Evolutionary conservation across 2,113 vertebrate genomes (phyloP), one percentile per base, ranked within the genome.

Genomic region (Leptosomus discolor): DNA sequence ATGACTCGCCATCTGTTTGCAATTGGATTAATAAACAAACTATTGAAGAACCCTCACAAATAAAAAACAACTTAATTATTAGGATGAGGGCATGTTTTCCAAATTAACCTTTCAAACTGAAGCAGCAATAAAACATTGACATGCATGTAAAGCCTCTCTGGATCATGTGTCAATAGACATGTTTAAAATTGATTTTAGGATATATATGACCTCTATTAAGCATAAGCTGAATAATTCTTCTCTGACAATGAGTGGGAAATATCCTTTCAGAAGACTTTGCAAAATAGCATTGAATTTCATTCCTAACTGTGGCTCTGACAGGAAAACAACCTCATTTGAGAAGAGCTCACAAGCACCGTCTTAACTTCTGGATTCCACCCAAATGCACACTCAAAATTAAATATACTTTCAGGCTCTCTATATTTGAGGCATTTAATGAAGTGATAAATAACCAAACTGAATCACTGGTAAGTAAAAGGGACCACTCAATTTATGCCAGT

Each of bases 101-200:
- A 93, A 95, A 94, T 96, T 96, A 92, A 90, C 82, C 70, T 95
- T 76, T 80, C 85, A 93, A 94, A 88, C 2, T 76, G 85, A 82
- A 88, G 75, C 50, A 54, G 45, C 23, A 92, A 85, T 85, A 85
- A 83, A 94, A 85, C 34, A 85, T 2, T 23, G 45, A 78, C 76
- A 60, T 57, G 70, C 67, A 45, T 16, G 54, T 71, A 90, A 94
- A 94, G 22, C 41, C 45, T 85, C 70, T 80, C 74, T 2, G 61
- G 81, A 12, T 88, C 29, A 48, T 18, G 48, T 26, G 32, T 60
- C 71, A 69, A 67, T 41, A 82, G 74, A 74, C 1, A 4, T 5
- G 19, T 34, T 89, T 39, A 51, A 70, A 94, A 79, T 75, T 45
- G 36, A 53, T 68, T 95, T 81, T 27, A 56, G 65, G 69, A 39